Evolutionary conservation across 2,888 invertebrate species (phyloP), one percentile per base, ranked within the genome.

Genomic region (Lordiphosa andalusiaca): DNA sequence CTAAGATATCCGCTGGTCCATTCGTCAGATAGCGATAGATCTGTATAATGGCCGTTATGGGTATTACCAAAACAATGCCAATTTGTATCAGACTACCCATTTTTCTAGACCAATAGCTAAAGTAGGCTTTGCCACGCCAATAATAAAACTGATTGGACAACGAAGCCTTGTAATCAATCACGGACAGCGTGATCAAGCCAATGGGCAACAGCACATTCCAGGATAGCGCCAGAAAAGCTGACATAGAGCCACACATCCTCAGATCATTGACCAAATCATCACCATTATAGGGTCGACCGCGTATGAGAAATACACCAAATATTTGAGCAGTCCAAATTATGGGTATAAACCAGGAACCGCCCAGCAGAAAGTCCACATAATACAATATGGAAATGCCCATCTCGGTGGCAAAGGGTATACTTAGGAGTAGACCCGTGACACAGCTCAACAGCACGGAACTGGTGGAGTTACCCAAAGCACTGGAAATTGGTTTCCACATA

Each of bases 171-270:
- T 94, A 94, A 46, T 94, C 92, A n/a, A 93, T 91, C 48, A 94
- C 92, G 38, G 93, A 93, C 44, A 89, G 64, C 82, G 96, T 95
- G 90, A 96, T 93, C 50, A 96, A 90, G 6, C 94, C 92, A 51
- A 96, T 94, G 0, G 97, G 96, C 76, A 96, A 89, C 52, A 96
- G 91, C 2, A 97, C 95, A 84, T 95, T 97, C 97, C 97, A 97
- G 0, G 94, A 94, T 86, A 97, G 95, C 4, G 95, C 94, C 19
- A 95, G 88, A 61, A 96, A 89, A 6, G 93, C 92, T 0, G 90
- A 91, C 91, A 91, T 93, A 86, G 92, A 80, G 88, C 90, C 59
- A 90, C 90, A 90, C 75, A 90, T 86, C n/a, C 85, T 74, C 44
- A 90, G 62, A 61, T 89, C 89, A 41, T 89, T 89, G 2, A 90